A percentile compares a stretch with the other conserved stretches of the same genome.
Conservation (phyloP, 2,888 invertebrate genomes). For the Chalcis sispes region DNA sequence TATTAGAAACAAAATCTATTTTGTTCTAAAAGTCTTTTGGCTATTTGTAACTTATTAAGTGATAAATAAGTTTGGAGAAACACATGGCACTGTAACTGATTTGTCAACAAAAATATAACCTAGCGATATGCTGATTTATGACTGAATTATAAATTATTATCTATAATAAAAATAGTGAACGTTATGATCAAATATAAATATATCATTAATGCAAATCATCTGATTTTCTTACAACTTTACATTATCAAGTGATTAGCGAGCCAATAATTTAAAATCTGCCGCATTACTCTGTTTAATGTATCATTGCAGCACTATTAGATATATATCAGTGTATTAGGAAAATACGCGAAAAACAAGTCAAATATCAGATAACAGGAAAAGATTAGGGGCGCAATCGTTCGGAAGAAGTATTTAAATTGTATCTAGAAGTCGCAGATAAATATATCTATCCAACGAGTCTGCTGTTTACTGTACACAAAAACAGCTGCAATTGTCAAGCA, state of each 20-base stretch:
- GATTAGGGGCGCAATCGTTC: conserved; percentile 14
- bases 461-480: conserved; percentile 18
- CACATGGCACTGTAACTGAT: conserved; percentile 7
- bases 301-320: not conserved
- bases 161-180: conserved; percentile 8
- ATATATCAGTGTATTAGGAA: not conserved
- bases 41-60: conserved; percentile 4
- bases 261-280: conserved; percentile 8
- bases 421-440: too few relatives aligned
- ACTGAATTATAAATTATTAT: not conserved
- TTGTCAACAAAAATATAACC: conserved; percentile 50
- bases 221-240: conserved; percentile 16
- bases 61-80: not conserved
- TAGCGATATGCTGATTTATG: not conserved
- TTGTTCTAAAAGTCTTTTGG: not conserved
- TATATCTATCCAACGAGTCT: too few relatives aligned
- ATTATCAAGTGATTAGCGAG: conserved; percentile 3
- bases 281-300: not conserved
- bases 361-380: not conserved
- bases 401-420: too few relatives aligned
- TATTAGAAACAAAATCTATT: not conserved
- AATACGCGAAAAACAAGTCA: too few relatives aligned
- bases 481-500: conserved; percentile 36
- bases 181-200: not conserved
- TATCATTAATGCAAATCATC: conserved; percentile 13